Evolutionary conservation across 2,113 vertebrate species (phyloP), one percentile per base, ranked within the genome.

Genomic region (Notarius quadriscutis): DNA sequence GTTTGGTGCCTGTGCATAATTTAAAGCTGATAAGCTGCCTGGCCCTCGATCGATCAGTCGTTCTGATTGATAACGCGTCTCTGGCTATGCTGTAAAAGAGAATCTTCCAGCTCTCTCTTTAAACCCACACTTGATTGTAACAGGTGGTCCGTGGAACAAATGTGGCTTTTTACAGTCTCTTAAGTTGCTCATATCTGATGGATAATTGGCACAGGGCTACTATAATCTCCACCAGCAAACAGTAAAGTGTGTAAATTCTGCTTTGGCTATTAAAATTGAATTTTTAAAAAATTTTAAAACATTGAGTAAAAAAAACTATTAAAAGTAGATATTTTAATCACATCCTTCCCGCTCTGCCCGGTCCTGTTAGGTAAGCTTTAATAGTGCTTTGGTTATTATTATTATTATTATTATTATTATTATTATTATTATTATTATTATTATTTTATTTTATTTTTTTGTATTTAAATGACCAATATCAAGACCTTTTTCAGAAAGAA

Each of bases 11-110:
- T 89, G 57, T 86, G 71, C 58, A 83, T 88, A 75, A 67, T 87
- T 86, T 81, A 85, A 84, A 63, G 48, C 78, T 85, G 51, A 87
- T 85, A 53, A 83, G 83, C 82, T 81, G 87, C 83, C 79, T 80
- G 25, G 41, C 53, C n/a, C n/a, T 50, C 65, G 83, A 51, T 83
- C 90, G 84, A 84, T 89, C 89, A 60, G 80, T 81, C 58, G 4
- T 34, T 41, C 55, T 67, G 81, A 86, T 84, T 75, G 75, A 88
- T 90, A 72, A 15, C 7, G 50, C 50, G 22, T 20, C 83, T 71
- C 69, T 85, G 53, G 41, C 78, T 62, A 18, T 1, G 22, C 53
- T 8, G 15, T 75, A 2, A 51, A 10, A 72, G 25, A 53, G 58
- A 72, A 69, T n/a, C 41, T 25, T 78, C 14, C 25, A 55, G 75